Evolutionary conservation across 2,888 invertebrate genomes (phyloP).

Genomic region (Cacoxenus indagator): DNA sequence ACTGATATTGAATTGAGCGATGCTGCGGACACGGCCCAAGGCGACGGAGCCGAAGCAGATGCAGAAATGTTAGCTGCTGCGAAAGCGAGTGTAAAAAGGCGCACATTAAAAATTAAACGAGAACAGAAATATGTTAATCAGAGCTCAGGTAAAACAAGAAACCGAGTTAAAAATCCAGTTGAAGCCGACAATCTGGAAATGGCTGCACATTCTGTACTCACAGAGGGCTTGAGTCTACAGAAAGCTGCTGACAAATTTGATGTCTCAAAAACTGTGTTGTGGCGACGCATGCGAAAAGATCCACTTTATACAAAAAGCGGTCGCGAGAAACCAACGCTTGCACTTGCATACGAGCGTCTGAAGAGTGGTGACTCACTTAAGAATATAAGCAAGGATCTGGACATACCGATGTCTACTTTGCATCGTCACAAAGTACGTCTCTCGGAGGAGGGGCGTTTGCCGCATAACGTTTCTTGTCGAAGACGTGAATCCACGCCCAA

Average conservation of each 20-base stretch:
- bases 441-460: conserved; percentile 66
- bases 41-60: conserved; percentile 30
- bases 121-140: background rate
- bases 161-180: conserved; percentile 41
- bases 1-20: conserved; percentile 15
- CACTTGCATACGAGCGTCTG: conserved; percentile 65
- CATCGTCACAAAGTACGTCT: conserved; percentile 69
- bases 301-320: conserved; percentile 66
- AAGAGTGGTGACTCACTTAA: conserved; percentile 68
- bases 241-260: conserved; percentile 68
- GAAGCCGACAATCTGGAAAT: conserved; percentile 58
- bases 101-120: conserved; percentile 44
- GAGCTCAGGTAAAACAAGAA: background rate
- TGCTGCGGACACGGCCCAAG: conserved; percentile 49
- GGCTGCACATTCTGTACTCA: conserved; percentile 67
- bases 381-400: conserved; percentile 67
- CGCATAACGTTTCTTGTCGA: conserved; percentile 66
- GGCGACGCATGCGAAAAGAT: conserved; percentile 68
- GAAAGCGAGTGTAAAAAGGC: conserved; percentile 43
- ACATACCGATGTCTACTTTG: conserved; percentile 71
- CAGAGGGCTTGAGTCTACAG: conserved; percentile 67
- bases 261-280: conserved; percentile 69
- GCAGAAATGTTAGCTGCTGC: conserved; percentile 38
- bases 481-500: conserved; percentile 67
- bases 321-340: conserved; percentile 65